A percentile compares a stretch with the other conserved stretches of the same genome.
phyloP scores from a whole-genome alignment of 1,140 invertebrate species.

The Drosophila pallidifrons region DNA sequence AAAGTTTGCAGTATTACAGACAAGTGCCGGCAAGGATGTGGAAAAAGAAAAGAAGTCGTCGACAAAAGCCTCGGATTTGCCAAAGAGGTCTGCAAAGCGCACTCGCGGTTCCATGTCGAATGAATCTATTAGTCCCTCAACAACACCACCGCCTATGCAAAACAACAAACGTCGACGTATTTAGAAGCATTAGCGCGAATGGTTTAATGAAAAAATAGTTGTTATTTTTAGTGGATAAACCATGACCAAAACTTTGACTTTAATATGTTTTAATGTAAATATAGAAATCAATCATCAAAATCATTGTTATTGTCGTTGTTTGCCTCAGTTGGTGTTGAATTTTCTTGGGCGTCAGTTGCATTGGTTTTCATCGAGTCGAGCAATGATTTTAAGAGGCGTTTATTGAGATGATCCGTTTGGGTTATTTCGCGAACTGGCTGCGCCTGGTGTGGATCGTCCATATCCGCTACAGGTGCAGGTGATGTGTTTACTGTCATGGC shows the following conservation, averaged over 20 bases:
- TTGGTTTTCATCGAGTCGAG: conserved; percentile 68
- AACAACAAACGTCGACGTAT: conserved; percentile 80
- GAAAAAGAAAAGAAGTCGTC: conserved; percentile 84
- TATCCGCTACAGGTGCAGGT: conserved; percentile 46
- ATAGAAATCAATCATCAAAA: conserved; percentile 67
- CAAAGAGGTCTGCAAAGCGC: conserved; percentile 80
- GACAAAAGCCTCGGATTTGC: conserved; percentile 63
- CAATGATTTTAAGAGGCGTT: conserved; percentile 70
- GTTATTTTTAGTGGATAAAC: conserved; percentile 53
- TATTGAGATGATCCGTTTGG: conserved; percentile 78
- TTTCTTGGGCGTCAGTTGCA: conserved; percentile 25
- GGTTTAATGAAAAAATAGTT: conserved; percentile 49
- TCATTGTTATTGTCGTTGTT: conserved; percentile 59
- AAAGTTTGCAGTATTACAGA: conserved; percentile 21
- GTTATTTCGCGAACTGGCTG: conserved; percentile 70
- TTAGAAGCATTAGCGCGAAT: conserved; percentile 42
- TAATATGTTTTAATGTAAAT: conserved; percentile 51
- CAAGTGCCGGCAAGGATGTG: conserved; percentile 57
- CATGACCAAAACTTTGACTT: conserved; percentile 51
- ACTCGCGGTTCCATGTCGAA: conserved; percentile 83
- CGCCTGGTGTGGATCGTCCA: conserved; percentile 28
- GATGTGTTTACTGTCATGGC: conserved; percentile 54
- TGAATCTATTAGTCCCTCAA: conserved; percentile 83
- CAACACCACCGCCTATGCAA: conserved; percentile 80
- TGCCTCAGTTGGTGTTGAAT: conserved; percentile 37